Evolutionary conservation across 2,113 vertebrate species (phyloP), one percentile per base, ranked within the genome.

Genomic region (Phainopepla nitens): DNA sequence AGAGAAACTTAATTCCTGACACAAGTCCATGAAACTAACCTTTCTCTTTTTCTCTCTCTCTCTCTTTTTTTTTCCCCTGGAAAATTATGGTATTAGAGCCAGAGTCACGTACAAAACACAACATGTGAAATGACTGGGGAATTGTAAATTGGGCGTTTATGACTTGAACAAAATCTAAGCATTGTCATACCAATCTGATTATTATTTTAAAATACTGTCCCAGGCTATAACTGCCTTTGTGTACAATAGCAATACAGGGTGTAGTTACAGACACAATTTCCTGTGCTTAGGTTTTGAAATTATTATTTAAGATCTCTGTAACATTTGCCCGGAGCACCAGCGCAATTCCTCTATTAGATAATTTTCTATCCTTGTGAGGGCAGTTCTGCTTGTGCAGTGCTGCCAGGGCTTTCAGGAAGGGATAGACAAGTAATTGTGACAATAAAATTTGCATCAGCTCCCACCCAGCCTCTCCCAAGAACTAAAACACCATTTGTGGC

Each of bases 401-500:
- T 96, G 96, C 97, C 97, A 97, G 93, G 61, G 82, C 82, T 97
- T 96, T 96, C 98, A 98, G 98, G 98, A 98, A 98, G 97, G 96
- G 98, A 98, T 97, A 98, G 97, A 98, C 97, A 96, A 96, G 95
- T 93, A 96, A 92, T 76, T 96, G 92, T 88, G 97, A 97, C 94
- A 96, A 93, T 97, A 97, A 96, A 97, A 93, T 96, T 96, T 97
- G 94, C 97, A 97, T 96, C 92, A 91, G 92, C 95, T 97, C 96
- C 97, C 96, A 97, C 97, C 94, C 97, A 96, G 89, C 91, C 96
- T 96, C 97, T 98, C 97, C 97, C 96, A 39, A 97, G 70, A 89
- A 96, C 79, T 53, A 29, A 97, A 96, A 87, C 73, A 92, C 83
- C 85, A 93, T 95, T 94, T 94, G 73, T 77, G 7, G 3, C 17